Base-by-base conservation (phyloP, 2,797 vertebrate genomes). In the Cottoperca gobio region DNA sequence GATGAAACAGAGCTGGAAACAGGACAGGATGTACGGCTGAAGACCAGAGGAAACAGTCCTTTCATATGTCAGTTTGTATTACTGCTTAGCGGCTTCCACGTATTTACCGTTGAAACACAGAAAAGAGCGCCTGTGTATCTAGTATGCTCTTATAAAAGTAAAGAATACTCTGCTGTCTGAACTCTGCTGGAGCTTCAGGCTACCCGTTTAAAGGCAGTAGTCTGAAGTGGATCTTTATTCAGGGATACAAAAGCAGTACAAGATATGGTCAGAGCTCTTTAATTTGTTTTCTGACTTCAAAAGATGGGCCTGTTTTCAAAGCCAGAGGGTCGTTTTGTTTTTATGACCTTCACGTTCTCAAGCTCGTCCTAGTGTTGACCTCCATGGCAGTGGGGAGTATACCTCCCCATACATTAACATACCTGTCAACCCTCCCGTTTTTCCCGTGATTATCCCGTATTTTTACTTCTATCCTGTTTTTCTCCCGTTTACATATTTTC, bases 11-110 rank as follows among this genome's bases (percentile, higher is more conserved):
- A 98, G 82, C 85, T 97, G 6, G 95, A 97, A 65, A 73, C 80
- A 0, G 96, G 95, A 50, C 91, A 95, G 37, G 92, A 94, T 0
- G 74, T 97, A 0, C 94, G 96, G 1, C 91, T 97, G 78, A 97
- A 97, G 86, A 98, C 96, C 17, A 91, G 83, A 82, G 97, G 96
- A 49, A 89, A 97, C 4, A 66, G 96, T 23, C 97, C 96, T 1
- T 98, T 97, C 76, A 81, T 97, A 62, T 95, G 96, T 97, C 83
- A 95, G 96, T 85, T 48, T 43, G 35, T 16, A 6, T 19, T 12
- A 42, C 16, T 60, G 10, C 53, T n/a, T 2, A 26, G 9, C 10
- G 55, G 5, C 48, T 23, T 58, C n/a, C 3, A n/a, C 14, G 45
- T 9, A n/a, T 39, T 13, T 28, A 17, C 6, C 16, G 11, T 7